Base-by-base conservation (phyloP, 2,113 vertebrate genomes). In the Pyrgilauda ruficollis region DNA sequence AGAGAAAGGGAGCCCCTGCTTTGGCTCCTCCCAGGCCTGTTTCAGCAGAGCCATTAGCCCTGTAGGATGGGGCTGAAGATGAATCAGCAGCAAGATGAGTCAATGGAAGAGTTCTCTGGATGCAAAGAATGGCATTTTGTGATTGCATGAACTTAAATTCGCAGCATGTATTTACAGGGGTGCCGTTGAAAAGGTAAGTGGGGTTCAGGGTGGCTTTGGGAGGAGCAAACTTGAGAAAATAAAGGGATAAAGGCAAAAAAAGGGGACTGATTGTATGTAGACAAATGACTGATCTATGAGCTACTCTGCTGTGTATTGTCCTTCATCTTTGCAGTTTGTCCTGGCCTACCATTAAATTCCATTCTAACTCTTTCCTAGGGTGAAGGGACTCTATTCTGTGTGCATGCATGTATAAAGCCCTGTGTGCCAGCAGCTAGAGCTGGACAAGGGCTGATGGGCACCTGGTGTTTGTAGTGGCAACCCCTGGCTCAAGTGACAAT, bases 361-460 rank as follows among this genome's bases (percentile, higher is more conserved):
- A 67, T 67, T 91, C 41, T 53, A 62, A 37, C 7, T 41, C 1
- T 85, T 69, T 74, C 28, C 27, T 37, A 39, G 56, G 22, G 7
- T 26, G 23, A 35, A 30, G 2, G 7, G 46, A 66, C 17, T 39
- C 31, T 47, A 24, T 56, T 61, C 41, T 50, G 10, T 0, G 1
- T 43, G 5, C 6, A 13, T 19, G 6, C 0, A 0, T 14, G 5
- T 63, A 31, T 14, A 31, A 33, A 69, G 20, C 35, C 28, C 55
- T 78, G 13, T 64, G 35, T 82, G 37, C 41, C 46, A 53, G 16
- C 37, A 62, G 13, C 24, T 39, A 4, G n/a, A 72, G 8, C 16
- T 72, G 56, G 27, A n/a, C 15, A 52, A 41, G 15, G 23, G 50
- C 33, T 74, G 24, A 31, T 10, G 43, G 46, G 35, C 15, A 52